Evolutionary conservation across 2,888 invertebrate genomes (phyloP).

Genomic region (Thymelicus acteon): DNA sequence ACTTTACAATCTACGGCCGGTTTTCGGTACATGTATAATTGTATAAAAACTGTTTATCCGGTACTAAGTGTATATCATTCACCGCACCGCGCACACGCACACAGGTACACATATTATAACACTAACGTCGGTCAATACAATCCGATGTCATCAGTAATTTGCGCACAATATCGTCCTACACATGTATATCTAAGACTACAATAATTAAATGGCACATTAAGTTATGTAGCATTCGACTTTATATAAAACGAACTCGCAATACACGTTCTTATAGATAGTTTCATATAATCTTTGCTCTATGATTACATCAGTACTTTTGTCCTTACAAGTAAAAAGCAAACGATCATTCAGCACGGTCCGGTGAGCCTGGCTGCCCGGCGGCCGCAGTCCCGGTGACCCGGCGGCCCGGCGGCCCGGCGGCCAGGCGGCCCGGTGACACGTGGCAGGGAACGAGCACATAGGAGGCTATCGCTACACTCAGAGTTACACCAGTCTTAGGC

Average conservation of each 20-base stretch:
- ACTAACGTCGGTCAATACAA: conserved; percentile 38
- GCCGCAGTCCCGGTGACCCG: not conserved
- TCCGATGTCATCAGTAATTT: conserved; percentile 37
- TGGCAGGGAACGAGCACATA: too few relatives aligned
- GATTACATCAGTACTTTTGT: conserved; percentile 80
- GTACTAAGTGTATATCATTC: not conserved
- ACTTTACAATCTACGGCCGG: not conserved
- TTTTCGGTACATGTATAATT: conserved; percentile 2
- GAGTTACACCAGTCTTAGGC: not conserved
- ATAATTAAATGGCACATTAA: conserved; percentile 76
- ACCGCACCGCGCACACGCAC: not conserved
- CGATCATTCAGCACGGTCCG: conserved; percentile 14
- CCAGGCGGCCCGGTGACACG: not conserved
- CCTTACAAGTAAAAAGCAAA: conserved; percentile 58
- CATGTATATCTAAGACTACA: conserved; percentile 61
- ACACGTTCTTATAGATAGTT: conserved; percentile 44
- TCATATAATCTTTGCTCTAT: conserved; percentile 76
- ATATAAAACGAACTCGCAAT: conserved; percentile 52
- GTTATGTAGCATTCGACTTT: conserved; percentile 73
- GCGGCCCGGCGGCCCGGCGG: not conserved
- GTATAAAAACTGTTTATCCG: conserved; percentile 3
- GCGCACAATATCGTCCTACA: conserved; percentile 35
- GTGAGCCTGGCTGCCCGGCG: not conserved
- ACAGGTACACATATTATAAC: conserved; percentile 1
- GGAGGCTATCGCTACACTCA: conserved; percentile 7